These are phyloP conservation scores for Leucoraja erinaceus DNA, from an alignment of 2,113 vertebrate species.

Conservation along the genomic window DNA sequence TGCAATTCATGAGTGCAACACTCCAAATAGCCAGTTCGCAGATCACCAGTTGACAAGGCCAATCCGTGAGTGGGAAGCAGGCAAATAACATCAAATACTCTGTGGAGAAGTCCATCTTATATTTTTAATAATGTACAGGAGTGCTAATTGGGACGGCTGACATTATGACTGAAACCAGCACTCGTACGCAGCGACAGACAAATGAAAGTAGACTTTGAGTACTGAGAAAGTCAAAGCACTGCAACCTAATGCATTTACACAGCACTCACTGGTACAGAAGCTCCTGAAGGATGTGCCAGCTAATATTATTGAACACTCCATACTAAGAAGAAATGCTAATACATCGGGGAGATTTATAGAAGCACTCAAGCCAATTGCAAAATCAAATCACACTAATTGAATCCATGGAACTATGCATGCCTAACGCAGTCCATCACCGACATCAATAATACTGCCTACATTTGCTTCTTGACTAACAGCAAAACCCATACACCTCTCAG, in stretches of 20 bases:
- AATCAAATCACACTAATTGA: constrained; percentile 34
- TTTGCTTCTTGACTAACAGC: background rate
- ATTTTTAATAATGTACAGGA: background rate
- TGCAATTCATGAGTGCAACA: background rate
- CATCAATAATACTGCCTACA: background rate
- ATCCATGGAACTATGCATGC: constrained; percentile 6
- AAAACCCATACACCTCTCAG: background rate
- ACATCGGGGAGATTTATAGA: constrained; percentile 64
- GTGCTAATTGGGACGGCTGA: background rate
- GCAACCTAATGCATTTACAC: constrained; percentile 59
- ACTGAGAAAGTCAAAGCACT: constrained; percentile 42
- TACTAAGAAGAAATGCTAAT: constrained; percentile 49
- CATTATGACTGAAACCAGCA: background rate
- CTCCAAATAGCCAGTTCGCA: background rate
- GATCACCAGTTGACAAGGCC: background rate
- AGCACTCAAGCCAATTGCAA: constrained; percentile 65
- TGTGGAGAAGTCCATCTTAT: background rate
- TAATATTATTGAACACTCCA: constrained; percentile 57
- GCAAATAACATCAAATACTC: background rate
- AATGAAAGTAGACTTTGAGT: background rate
- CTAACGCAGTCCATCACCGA: background rate
- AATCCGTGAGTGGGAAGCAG: background rate
- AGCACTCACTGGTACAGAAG: constrained; percentile 63
- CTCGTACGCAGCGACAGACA: too few species aligned
- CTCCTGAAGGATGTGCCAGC: constrained; percentile 49